phyloP scores from a whole-genome alignment of 2,888 invertebrate genomes.

The Cheilosia urbana region DNA sequence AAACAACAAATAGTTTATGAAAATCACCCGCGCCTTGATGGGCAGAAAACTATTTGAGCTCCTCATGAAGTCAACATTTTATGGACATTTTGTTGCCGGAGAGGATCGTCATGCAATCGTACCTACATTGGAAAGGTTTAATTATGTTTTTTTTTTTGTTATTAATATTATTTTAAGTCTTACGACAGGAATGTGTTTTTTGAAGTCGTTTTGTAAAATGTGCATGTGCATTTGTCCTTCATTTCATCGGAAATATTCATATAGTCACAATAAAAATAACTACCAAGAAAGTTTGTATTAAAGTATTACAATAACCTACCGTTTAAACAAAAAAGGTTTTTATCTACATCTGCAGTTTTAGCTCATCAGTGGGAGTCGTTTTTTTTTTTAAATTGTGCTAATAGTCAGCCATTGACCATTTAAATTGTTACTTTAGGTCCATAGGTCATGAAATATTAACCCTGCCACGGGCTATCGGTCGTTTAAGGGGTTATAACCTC shows the following conservation, averaged over 20 bases:
- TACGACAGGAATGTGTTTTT: conserved; percentile 9
- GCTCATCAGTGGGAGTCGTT: no score
- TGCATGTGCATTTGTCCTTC: conserved; percentile 19
- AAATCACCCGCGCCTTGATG: conserved; percentile 89
- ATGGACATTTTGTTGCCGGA: conserved; percentile 99
- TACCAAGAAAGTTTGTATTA: no score
- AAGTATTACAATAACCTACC: no score
- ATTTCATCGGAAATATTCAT: background rate
- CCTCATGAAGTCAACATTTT: conserved; percentile 97
- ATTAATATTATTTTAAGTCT: conserved; percentile 3
- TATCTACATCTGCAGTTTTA: no score
- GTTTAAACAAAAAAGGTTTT: no score
- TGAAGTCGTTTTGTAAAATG: background rate
- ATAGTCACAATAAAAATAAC: no score
- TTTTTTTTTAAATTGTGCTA: no score
- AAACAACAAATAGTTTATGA: conserved; percentile 89
- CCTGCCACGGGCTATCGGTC: no score
- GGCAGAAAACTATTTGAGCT: conserved; percentile 92
- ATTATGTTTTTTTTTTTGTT: conserved; percentile 40
- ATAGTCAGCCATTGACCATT: no score
- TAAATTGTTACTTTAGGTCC: no score
- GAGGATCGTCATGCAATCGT: conserved; percentile 94
- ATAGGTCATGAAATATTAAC: no score
- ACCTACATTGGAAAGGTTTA: conserved; percentile 90
- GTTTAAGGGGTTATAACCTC: no score